Evolutionary conservation across 2,888 invertebrate genomes (phyloP), one percentile per base, ranked within the genome.

Genomic region (Pyrrhopygopsis socrates): DNA sequence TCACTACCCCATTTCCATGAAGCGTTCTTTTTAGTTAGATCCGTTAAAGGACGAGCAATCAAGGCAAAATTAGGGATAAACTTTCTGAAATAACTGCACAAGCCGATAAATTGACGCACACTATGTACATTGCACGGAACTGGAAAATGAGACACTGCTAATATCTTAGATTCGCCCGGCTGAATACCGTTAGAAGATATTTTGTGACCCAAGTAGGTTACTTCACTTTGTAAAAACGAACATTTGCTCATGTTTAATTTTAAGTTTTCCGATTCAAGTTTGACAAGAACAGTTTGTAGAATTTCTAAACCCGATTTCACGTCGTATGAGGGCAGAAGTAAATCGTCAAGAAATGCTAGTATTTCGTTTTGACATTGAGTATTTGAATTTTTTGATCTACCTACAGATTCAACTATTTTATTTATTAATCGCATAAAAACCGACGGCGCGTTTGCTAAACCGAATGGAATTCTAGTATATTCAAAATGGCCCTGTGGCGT

Each of bases 171-270:
- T 1, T 92, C 81, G 20, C 84, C 81, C 0, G 94, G 93, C 76
- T 86, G 89, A 30, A 94, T 87, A n/a, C 91, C 90, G n/a, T 86
- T 27, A 0, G 83, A 11, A 1, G 87, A 84, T 22, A 93, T 92
- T 70, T 94, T 92, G 73, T 93, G 88, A 2, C 94, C 93, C 67
- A 94, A 82, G 78, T 92, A 93, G 0, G 87, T 84, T 0, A 94
- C 67, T 38, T 81, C 38, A 27, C 38, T 76, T 87, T 93, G 76
- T 18, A 95, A 90, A 58, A 93, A 95, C 41, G 86, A 83, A 84
- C 91, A 94, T 34, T 93, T 93, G 11, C 24, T 82, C 78, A 93
- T 81, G 81, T 94, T 94, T 70, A 93, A 65, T 85, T 91, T 94
- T 50, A 93, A 54, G 71, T 89, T 87, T 60, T 79, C 88, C 0